Evolutionary conservation across 1,140 invertebrate species (phyloP).

Genomic region (Venturia canescens): DNA sequence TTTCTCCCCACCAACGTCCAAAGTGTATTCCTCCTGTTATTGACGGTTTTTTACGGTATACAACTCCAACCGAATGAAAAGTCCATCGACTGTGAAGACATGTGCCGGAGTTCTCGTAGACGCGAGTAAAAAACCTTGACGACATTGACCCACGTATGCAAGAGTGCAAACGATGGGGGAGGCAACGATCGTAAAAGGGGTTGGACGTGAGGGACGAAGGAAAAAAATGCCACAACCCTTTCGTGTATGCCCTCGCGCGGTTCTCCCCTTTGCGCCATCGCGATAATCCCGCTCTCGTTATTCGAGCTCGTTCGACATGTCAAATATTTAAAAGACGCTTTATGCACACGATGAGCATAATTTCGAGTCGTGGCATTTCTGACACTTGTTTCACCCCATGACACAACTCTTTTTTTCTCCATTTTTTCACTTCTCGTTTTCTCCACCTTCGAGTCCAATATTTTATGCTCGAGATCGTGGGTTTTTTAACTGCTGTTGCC

Average conservation of each 20-base stretch:
- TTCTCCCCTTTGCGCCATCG: background rate
- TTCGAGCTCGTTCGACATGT: conserved; percentile 10
- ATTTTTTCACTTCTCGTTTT: too few relatives aligned
- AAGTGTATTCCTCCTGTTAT: too few relatives aligned
- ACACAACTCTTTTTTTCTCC: too few relatives aligned
- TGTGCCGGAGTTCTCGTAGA: background rate
- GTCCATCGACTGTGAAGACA: background rate
- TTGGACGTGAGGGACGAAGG: background rate
- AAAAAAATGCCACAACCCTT: background rate
- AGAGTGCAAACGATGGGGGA: too few relatives aligned
- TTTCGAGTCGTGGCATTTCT: background rate
- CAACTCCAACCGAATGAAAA: background rate
- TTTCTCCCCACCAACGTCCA: too few relatives aligned
- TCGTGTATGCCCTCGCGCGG: background rate
- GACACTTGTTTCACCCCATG: background rate
- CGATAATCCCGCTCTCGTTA: background rate
- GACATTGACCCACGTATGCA: too few relatives aligned
- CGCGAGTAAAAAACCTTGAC: too few relatives aligned
- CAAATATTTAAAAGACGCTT: background rate
- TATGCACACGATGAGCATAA: background rate
- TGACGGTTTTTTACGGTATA: background rate
- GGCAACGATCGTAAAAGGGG: background rate
- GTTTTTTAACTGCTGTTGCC: too few relatives aligned
- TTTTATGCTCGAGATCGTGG: too few relatives aligned
- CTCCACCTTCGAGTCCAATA: too few relatives aligned